phyloP scores from a whole-genome alignment of 2,797 vertebrate species.

The Tympanoctomys barrerae region DNA sequence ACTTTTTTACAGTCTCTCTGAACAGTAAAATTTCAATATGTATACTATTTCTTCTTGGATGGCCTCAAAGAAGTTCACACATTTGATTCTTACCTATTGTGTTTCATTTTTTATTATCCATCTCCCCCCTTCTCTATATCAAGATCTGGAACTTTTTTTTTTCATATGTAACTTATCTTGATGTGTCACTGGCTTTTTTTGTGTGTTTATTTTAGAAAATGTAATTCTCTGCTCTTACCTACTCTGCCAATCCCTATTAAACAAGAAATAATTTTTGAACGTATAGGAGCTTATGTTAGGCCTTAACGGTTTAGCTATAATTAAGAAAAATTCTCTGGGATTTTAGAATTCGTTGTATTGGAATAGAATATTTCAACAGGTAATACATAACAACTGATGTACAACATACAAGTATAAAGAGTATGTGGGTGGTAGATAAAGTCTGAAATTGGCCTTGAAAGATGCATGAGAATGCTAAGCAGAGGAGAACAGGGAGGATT shows the following conservation, averaged over 20 bases:
- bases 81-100: conserved; percentile 76
- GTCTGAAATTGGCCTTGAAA: background rate
- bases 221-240: conserved; percentile 50
- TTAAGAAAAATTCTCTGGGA: conserved; percentile 45
- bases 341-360: conserved; percentile 25
- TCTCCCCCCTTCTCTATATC: conserved; percentile 21
- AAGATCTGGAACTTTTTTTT: conserved; percentile 45
- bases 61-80: conserved; percentile 64
- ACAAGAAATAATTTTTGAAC: conserved; percentile 40
- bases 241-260: background rate
- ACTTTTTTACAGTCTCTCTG: conserved; percentile 74
- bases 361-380: background rate
- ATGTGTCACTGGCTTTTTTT: conserved; percentile 55
- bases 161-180: conserved; percentile 29
- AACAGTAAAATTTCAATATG: conserved; percentile 79
- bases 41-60: conserved; percentile 61
- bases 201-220: conserved; percentile 50
- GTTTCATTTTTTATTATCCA: conserved; percentile 69
- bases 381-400: background rate
- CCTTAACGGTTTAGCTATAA: background rate
- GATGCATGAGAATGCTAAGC: background rate
- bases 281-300: background rate
- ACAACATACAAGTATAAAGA: background rate
- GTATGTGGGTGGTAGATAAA: background rate
- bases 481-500: background rate